These are phyloP conservation scores for Clarias pachynema DNA, from an alignment of 2,797 vertebrate genomes.

Conservation along the genomic window DNA sequence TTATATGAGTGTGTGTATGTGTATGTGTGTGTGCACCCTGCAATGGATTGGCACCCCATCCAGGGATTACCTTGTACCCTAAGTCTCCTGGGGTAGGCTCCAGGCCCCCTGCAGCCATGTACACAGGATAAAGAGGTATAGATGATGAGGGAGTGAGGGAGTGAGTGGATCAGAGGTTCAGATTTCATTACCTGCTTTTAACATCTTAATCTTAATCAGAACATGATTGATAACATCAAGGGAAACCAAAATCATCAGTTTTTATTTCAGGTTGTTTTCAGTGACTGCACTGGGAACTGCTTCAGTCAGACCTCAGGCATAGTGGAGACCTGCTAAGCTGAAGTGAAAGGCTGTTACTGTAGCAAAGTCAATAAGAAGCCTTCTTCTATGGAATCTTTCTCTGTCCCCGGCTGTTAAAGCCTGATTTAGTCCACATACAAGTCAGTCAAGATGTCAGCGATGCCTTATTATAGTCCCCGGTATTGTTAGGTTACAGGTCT, in stretches of 20 bases:
- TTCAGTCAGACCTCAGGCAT: neutral
- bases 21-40: too few species aligned
- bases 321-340: neutral
- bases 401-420: neutral
- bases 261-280: neutral
- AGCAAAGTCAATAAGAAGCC: neutral
- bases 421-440: neutral
- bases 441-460: neutral
- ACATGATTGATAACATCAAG: neutral
- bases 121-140: too few species aligned
- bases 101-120: too few species aligned
- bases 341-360: neutral
- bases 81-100: too few species aligned
- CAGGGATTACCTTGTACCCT: too few species aligned
- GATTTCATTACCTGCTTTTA: neutral
- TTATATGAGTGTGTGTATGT: too few species aligned
- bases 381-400: neutral
- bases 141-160: too few species aligned
- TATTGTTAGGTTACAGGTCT: slow-evolving; percentile 3
- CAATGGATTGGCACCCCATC: too few species aligned
- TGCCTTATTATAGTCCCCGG: neutral
- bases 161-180: neutral
- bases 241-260: neutral
- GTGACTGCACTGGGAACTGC: neutral
- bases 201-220: neutral